Evolutionary conservation across 2,797 vertebrate species (phyloP).

Genomic region (Sarcophilus harrisii): DNA sequence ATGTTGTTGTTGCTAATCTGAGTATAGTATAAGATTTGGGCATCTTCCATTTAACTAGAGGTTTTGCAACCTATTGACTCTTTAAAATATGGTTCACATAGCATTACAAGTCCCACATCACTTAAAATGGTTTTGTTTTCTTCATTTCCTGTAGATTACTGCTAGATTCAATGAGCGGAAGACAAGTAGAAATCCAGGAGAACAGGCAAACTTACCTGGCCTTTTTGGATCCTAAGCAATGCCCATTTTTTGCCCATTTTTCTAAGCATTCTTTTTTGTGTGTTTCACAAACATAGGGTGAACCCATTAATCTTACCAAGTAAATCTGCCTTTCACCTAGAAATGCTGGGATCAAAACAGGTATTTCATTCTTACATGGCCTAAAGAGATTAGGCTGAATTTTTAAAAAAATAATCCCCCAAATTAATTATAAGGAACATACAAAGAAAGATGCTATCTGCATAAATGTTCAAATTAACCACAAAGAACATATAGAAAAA

Average conservation of each 20-base stretch:
- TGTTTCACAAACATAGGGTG: constrained; percentile 2
- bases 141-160: background rate
- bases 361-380: background rate
- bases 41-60: background rate
- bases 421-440: background rate
- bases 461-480: background rate
- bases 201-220: background rate
- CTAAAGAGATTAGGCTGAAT: background rate
- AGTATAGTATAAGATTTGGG: background rate
- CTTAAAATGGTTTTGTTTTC: background rate
- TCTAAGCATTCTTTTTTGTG: background rate
- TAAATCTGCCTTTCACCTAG: constrained; percentile 3
- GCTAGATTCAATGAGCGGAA: background rate
- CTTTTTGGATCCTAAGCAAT: background rate
- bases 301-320: background rate
- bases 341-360: background rate
- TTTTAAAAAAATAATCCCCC: background rate
- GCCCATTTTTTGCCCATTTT: background rate
- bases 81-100: background rate
- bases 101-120: background rate
- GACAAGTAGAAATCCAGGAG: background rate
- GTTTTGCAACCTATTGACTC: background rate
- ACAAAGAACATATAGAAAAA: background rate
- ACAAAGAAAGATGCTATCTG: background rate
- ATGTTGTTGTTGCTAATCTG: background rate